Evolutionary conservation across 2,888 invertebrate species (phyloP), one percentile per base, ranked within the genome.

Genomic region (Nomada lathburiana): DNA sequence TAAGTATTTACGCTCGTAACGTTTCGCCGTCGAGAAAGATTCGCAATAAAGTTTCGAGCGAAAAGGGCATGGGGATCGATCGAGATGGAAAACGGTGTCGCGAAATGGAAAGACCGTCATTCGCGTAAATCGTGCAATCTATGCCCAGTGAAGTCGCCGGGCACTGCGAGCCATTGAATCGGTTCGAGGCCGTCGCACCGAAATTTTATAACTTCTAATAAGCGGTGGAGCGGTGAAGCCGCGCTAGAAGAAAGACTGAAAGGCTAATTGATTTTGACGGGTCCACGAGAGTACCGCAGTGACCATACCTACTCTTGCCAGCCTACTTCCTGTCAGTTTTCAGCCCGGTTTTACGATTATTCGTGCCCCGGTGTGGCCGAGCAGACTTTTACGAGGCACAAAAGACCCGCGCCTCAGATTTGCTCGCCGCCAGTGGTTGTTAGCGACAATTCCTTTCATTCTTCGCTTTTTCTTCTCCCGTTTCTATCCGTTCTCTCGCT

Each of bases 191-290:
- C 80, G 84, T 84, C 80, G 77, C 78, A 80, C 80, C 86, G 88
- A 91, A 90, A 89, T 92, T 90, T 92, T 92, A 92, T 90, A 92
- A 92, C 92, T 92, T 91, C 89, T 92, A 92, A 92, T 92, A 91
- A 92, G 90, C 90, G 90, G 89, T 86, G 89, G 88, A 89, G 83
- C 84, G 73, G 75, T 79, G 81, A 76, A 71, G 83, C 83, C 82
- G 84, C 79, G 86, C 87, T 90, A 89, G 83, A 82, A 89, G 82
- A 83, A 86, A 81, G 81, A 88, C 80, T 59, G 83, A 84, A 80
- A 83, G 87, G 83, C 84, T 88, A 88, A 89, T 89, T 88, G 88
- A 88, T 92, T 92, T 92, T 90, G 92, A 92, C 91, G 92, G 91
- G 91, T 91, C 90, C 88, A 88, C 89, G 85, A 84, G 86, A 77